phyloP scores from a whole-genome alignment of 2,888 invertebrate species.

The Spodoptera picta region DNA sequence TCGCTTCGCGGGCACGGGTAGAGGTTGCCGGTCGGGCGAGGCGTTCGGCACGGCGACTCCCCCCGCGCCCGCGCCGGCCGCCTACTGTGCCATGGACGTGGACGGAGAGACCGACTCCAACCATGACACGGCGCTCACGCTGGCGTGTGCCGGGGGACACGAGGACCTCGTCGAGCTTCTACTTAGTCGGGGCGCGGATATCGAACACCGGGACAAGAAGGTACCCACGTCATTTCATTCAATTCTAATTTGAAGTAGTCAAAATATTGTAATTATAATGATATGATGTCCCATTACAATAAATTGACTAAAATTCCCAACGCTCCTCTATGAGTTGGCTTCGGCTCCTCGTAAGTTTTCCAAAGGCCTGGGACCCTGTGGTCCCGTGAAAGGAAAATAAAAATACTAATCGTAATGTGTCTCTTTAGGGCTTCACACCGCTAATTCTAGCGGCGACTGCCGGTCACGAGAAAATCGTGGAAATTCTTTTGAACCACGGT shows the following conservation, averaged over 20 bases:
- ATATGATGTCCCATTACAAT: too few relatives aligned
- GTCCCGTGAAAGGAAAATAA: too few relatives aligned
- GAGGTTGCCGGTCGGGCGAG: constrained; percentile 66
- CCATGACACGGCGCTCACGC: constrained; percentile 98
- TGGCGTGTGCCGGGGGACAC: constrained; percentile 99
- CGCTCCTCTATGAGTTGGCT: too few relatives aligned
- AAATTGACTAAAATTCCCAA: too few relatives aligned
- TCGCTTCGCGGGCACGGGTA: constrained; percentile 69
- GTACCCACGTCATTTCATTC: constrained; percentile 46
- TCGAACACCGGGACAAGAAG: constrained; percentile 99
- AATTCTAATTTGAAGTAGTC: too few relatives aligned
- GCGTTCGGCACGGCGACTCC: constrained; percentile 73
- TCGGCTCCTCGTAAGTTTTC: too few relatives aligned
- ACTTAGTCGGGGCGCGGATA: constrained; percentile 97
- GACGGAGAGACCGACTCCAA: constrained; percentile 99
- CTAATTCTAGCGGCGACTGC: constrained; percentile 99
- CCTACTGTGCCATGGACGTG: constrained; percentile 95
- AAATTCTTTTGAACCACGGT: constrained; percentile 96
- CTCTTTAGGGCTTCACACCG: constrained; percentile 95
- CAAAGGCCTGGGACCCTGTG: too few relatives aligned
- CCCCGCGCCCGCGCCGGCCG: constrained; percentile 82
- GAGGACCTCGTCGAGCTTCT: constrained; percentile 98
- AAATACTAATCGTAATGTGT: too few relatives aligned
- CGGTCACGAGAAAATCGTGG: constrained; percentile 94
- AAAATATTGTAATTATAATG: background rate